Evolutionary conservation across 2,113 vertebrate species (phyloP).

Genomic region (Shinisaurus crocodilurus): DNA sequence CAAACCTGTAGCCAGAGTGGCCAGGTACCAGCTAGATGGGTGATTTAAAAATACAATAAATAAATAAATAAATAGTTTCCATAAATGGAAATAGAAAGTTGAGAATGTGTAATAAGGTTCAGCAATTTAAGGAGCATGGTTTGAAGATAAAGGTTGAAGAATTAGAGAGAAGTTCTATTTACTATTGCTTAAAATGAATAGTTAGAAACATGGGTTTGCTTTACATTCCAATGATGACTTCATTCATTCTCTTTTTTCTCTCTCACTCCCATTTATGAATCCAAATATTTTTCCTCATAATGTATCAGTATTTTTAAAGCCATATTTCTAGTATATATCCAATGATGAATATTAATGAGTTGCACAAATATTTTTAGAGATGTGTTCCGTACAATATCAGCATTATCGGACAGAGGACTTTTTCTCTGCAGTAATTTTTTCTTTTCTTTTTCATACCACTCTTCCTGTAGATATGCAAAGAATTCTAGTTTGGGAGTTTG

Average conservation of each 20-base stretch:
- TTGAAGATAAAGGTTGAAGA: conserved; percentile 41
- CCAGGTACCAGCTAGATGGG: no score
- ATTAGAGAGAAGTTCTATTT: conserved; percentile 18
- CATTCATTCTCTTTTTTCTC: conserved; percentile 12
- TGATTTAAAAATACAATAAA: no score
- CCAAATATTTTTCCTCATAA: conserved; percentile 38
- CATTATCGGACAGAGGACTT: conserved; percentile 62
- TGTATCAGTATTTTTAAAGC: conserved; percentile 51
- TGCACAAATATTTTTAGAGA: conserved; percentile 50
- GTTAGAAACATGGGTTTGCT: conserved; percentile 34
- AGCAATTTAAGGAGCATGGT: conserved; percentile 29
- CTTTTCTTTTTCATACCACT: not conserved
- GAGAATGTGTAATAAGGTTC: not conserved
- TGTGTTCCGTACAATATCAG: conserved; percentile 53
- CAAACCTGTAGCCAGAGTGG: no score
- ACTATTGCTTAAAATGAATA: conserved; percentile 29
- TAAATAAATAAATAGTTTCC: conserved; percentile 39
- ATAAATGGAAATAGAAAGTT: conserved; percentile 41
- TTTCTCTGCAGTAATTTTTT: conserved; percentile 52
- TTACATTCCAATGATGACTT: conserved; percentile 36
- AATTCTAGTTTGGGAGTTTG: conserved; percentile 53
- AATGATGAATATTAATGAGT: conserved; percentile 35
- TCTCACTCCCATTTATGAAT: not conserved
- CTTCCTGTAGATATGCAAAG: conserved; percentile 59
- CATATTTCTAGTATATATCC: conserved; percentile 35